Evolutionary conservation across 2,113 vertebrate genomes (phyloP).

Genomic region (Colaptes auratus): DNA sequence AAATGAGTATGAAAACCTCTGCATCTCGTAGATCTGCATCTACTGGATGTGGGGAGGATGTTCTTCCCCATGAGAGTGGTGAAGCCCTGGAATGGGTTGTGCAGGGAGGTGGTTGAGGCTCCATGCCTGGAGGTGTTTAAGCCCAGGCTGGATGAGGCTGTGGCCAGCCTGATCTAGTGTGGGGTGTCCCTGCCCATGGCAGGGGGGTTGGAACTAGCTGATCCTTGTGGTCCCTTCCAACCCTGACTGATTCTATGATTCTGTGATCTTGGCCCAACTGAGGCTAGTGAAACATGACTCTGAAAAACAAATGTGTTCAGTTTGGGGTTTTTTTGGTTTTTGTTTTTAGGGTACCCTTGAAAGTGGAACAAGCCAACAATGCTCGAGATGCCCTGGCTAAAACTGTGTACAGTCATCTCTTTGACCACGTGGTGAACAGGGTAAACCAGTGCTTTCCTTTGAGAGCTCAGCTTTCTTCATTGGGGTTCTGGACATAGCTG

Average conservation of each 20-base stretch:
- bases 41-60: too few species aligned
- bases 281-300: neutral
- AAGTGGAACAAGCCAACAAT: conserved; percentile 96
- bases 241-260: too few species aligned
- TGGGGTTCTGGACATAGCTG: conserved; percentile 97
- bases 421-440: conserved; percentile 96
- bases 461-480: conserved; percentile 93
- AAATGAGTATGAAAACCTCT: neutral
- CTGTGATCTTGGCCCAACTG: neutral
- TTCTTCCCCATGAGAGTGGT: too few species aligned
- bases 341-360: conserved; percentile 88
- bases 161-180: too few species aligned
- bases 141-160: too few species aligned
- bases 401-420: conserved; percentile 94
- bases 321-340: neutral
- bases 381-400: conserved; percentile 96
- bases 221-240: too few species aligned
- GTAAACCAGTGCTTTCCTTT: conserved; percentile 97
- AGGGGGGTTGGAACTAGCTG: too few species aligned
- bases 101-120: too few species aligned
- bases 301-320: neutral
- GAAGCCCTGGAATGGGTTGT: too few species aligned
- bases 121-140: too few species aligned
- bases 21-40: neutral
- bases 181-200: too few species aligned